These are phyloP conservation scores for Drosophila ercepeae DNA, from an alignment of 1,140 invertebrate species.

Conservation along the genomic window DNA sequence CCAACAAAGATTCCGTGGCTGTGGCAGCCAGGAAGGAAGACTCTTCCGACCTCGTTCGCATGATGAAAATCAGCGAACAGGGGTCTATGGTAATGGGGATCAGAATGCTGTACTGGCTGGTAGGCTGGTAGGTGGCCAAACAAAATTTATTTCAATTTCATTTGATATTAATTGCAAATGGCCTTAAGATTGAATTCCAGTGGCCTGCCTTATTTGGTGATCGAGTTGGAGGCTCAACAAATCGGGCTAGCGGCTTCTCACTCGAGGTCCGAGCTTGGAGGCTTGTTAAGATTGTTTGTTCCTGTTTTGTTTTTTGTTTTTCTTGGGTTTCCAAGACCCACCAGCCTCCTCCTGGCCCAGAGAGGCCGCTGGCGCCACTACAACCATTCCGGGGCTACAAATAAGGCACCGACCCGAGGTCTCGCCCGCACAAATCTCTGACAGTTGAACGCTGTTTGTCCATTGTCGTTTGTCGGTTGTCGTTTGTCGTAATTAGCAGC, in stretches of 20 bases:
- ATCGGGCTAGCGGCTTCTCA: constrained; percentile 61
- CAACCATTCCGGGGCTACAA: constrained; percentile 76
- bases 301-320: constrained; percentile 8
- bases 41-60: constrained; percentile 53
- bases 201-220: constrained; percentile 62
- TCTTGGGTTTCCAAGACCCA: constrained; percentile 1
- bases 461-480: constrained; percentile 56
- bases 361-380: constrained; percentile 63
- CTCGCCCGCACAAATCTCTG: constrained; percentile 78
- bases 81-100: constrained; percentile 31
- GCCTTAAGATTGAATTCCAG: constrained; percentile 78
- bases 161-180: constrained; percentile 84
- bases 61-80: constrained; percentile 74
- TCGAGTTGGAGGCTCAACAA: constrained; percentile 47
- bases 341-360: not conserved
- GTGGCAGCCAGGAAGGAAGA: constrained; percentile 1
- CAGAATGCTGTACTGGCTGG: not conserved
- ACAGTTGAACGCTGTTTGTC: constrained; percentile 66
- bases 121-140: constrained; percentile 61
- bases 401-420: constrained; percentile 70
- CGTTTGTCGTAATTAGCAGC: constrained; percentile 81
- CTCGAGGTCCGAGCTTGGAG: constrained; percentile 27
- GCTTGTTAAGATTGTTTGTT: constrained; percentile 59
- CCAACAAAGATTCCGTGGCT: constrained; percentile 23
- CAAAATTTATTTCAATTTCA: constrained; percentile 84